Evolutionary conservation across 2,797 vertebrate genomes (phyloP).

Genomic region (Lutjanus argentimaculatus): DNA sequence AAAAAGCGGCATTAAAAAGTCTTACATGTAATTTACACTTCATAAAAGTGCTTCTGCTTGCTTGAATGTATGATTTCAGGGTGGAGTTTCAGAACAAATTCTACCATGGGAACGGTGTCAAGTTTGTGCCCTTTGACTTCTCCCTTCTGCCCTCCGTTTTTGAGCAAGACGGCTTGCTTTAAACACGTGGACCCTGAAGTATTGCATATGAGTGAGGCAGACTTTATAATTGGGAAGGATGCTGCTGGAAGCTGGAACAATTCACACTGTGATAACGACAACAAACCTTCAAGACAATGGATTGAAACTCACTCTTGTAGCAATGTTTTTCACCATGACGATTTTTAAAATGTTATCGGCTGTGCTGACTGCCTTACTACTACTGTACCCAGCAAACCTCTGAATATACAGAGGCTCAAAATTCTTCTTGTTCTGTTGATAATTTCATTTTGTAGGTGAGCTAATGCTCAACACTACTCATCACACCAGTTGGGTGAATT

Average conservation of each 20-base stretch:
- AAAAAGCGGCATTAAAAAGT: too few species aligned
- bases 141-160: constrained; percentile 86
- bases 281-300: constrained; percentile 66
- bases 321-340: constrained; percentile 71
- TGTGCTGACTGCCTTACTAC: constrained; percentile 81
- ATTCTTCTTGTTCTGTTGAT: constrained; percentile 38
- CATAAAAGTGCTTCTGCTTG: not conserved
- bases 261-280: constrained; percentile 79
- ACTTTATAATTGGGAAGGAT: constrained; percentile 48
- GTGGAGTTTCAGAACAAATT: constrained; percentile 99
- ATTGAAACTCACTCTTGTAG: constrained; percentile 78
- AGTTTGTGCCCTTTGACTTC: constrained; percentile 96
- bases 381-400: constrained; percentile 76
- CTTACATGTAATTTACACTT: not conserved
- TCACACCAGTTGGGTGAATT: constrained; percentile 49
- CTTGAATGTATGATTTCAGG: constrained; percentile 81
- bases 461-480: constrained; percentile 42
- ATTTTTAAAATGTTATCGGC: constrained; percentile 71
- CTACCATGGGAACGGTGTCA: constrained; percentile 94
- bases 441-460: constrained; percentile 49
- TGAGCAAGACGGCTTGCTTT: constrained; percentile 87
- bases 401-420: constrained; percentile 52
- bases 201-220: constrained; percentile 30
- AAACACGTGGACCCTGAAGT: constrained; percentile 27
- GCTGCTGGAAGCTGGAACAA: constrained; percentile 62